Evolutionary conservation across 2,888 invertebrate species (phyloP).

Genomic region (Thecocarcelia acutangulata): DNA sequence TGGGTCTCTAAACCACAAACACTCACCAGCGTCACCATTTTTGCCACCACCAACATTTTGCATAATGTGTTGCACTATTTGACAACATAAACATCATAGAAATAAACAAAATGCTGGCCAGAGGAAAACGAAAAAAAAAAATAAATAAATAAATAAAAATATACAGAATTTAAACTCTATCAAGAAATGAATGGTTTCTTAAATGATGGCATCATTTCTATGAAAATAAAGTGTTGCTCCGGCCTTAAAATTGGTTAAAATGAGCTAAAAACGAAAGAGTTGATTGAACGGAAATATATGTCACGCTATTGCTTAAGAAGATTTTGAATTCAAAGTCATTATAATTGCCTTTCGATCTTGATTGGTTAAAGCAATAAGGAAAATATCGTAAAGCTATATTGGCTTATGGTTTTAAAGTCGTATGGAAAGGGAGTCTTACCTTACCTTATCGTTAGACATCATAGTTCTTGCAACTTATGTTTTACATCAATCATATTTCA

Average conservation of each 20-base stretch:
- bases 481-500: too few species aligned
- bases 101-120: slow-evolving; percentile 42
- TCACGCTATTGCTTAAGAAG: neutral
- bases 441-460: too few species aligned
- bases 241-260: slow-evolving; percentile 50
- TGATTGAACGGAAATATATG: neutral
- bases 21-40: slow-evolving; percentile 35
- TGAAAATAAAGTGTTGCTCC: slow-evolving; percentile 67
- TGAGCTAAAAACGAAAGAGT: neutral
- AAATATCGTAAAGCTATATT: too few species aligned
- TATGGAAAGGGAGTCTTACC: too few species aligned
- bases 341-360: too few species aligned
- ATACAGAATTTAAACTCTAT: slow-evolving; percentile 57
- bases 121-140: neutral
- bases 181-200: slow-evolving; percentile 67
- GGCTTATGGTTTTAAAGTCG: too few species aligned
- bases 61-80: slow-evolving; percentile 68
- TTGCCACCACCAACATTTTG: slow-evolving; percentile 65
- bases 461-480: too few species aligned
- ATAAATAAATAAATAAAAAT: neutral
- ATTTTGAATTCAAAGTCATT: too few species aligned
- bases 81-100: slow-evolving; percentile 56
- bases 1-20: slow-evolving; percentile 9
- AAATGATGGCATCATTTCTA: slow-evolving; percentile 69
- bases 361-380: too few species aligned